A percentile compares a stretch with the other conserved stretches of the same genome.
These are phyloP conservation scores for Ptychoptera contaminata DNA, from an alignment of 2,888 invertebrate genomes.

Conservation along the genomic window DNA sequence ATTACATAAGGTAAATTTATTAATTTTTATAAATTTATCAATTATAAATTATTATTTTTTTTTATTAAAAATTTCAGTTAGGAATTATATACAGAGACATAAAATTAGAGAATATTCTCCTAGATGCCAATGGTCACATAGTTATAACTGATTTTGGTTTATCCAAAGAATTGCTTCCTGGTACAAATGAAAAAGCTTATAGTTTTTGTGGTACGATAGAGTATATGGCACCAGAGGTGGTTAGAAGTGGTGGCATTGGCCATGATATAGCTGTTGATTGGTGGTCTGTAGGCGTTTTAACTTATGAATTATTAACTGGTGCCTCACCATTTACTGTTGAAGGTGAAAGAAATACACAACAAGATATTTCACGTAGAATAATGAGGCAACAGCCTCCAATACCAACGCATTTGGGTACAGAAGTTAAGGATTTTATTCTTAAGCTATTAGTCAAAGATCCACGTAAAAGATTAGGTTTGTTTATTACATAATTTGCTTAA, in stretches of 20 bases:
- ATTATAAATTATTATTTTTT: constrained; percentile 10
- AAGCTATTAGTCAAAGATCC: constrained; percentile 84
- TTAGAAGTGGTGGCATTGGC: constrained; percentile 69
- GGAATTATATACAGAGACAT: constrained; percentile 97
- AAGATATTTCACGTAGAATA: constrained; percentile 87
- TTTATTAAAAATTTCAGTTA: constrained; percentile 42
- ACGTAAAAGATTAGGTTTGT: constrained; percentile 47
- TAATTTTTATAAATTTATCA: constrained; percentile 26
- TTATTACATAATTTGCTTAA: neutral
- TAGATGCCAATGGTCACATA: constrained; percentile 88
- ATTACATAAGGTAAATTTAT: constrained; percentile 55
- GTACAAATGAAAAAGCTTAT: constrained; percentile 68
- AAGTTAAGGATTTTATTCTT: constrained; percentile 56
- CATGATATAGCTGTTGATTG: constrained; percentile 98
- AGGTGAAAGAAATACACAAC: constrained; percentile 83
- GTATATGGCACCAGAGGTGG: constrained; percentile 89
- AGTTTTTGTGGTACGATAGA: constrained; percentile 98
- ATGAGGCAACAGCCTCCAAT: constrained; percentile 79
- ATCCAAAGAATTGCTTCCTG: constrained; percentile 67
- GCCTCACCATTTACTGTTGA: constrained; percentile 96
- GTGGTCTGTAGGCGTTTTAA: constrained; percentile 96
- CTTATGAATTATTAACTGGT: constrained; percentile 91
- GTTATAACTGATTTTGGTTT: constrained; percentile 95
- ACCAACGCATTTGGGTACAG: constrained; percentile 58
- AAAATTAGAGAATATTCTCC: constrained; percentile 89